Conservation (phyloP, 2,113 vertebrate genomes). For the Odobenus rosmarus region DNA sequence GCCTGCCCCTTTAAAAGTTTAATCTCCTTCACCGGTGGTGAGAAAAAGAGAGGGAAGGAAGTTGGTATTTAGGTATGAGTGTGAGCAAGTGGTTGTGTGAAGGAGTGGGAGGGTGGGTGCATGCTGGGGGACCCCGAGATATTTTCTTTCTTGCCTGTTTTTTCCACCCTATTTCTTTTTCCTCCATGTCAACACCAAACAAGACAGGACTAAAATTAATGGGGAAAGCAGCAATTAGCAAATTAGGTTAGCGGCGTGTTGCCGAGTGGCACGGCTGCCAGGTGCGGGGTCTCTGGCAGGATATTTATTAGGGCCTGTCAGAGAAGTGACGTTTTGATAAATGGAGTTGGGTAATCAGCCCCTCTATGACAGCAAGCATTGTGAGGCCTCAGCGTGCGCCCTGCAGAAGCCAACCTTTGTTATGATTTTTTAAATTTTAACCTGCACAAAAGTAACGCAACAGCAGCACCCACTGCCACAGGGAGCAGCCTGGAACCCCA, state of each 20-base stretch:
- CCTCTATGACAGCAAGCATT: constrained; percentile 95
- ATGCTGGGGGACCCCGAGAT: constrained; percentile 67
- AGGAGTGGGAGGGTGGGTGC: constrained; percentile 30
- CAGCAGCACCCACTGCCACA: not conserved
- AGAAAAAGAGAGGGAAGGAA: constrained; percentile 42
- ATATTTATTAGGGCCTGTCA: constrained; percentile 99
- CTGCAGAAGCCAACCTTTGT: constrained; percentile 89
- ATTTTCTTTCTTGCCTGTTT: constrained; percentile 83
- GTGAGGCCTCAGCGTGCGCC: constrained; percentile 96
- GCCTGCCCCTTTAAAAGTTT: constrained; percentile 58
- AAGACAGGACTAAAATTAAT: constrained; percentile 97
- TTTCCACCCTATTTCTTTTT: constrained; percentile 85
- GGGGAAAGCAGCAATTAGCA: constrained; percentile 99
- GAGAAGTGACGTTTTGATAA: constrained; percentile 99
- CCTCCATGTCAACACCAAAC: constrained; percentile 92
- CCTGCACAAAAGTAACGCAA: constrained; percentile 75
- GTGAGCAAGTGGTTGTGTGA: not conserved
- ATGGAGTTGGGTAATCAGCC: constrained; percentile 99
- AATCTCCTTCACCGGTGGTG: not conserved
- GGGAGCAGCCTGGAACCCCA: constrained; percentile 33
- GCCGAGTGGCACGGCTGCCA: constrained; percentile 94
- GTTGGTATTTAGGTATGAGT: constrained; percentile 62
- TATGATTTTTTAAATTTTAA: constrained; percentile 69
- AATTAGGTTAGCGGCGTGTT: constrained; percentile 97
- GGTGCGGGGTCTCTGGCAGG: constrained; percentile 98